Conservation (phyloP, 2,113 vertebrate genomes). For the Pelodiscus sinensis region DNA sequence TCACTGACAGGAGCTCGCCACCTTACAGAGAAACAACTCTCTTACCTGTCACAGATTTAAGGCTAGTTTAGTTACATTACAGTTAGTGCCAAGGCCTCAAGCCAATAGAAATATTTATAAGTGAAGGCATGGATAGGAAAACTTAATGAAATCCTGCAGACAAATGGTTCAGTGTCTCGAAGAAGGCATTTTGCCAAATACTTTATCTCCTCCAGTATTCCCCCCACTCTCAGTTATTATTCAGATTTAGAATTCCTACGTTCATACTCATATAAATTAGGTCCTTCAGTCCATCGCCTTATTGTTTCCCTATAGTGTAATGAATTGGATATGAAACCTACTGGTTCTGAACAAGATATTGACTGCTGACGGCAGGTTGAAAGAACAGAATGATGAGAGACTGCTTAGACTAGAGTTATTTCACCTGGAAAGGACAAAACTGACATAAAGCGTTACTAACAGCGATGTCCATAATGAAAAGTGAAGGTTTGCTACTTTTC, state of each 20-base stretch:
- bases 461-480: background rate
- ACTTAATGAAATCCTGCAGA: conserved; percentile 54
- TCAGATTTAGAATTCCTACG: background rate
- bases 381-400: background rate
- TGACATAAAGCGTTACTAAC: background rate
- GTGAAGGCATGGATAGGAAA: conserved; percentile 18
- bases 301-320: background rate
- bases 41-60: conserved; percentile 57
- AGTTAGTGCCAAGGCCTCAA: conserved; percentile 45
- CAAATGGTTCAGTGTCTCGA: conserved; percentile 42
- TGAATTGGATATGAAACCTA: background rate
- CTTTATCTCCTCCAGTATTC: background rate
- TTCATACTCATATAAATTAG: background rate
- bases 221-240: background rate
- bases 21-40: background rate
- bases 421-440: background rate
- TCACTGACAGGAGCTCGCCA: conserved; percentile 19
- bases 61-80: conserved; percentile 62
- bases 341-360: background rate
- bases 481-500: conserved; percentile 32
- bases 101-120: conserved; percentile 66
- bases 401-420: background rate
- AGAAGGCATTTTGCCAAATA: conserved; percentile 20
- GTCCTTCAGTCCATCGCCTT: background rate
- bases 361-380: background rate